These are phyloP conservation scores for Clamator glandarius DNA, from an alignment of 2,797 vertebrate genomes.

Conservation along the genomic window DNA sequence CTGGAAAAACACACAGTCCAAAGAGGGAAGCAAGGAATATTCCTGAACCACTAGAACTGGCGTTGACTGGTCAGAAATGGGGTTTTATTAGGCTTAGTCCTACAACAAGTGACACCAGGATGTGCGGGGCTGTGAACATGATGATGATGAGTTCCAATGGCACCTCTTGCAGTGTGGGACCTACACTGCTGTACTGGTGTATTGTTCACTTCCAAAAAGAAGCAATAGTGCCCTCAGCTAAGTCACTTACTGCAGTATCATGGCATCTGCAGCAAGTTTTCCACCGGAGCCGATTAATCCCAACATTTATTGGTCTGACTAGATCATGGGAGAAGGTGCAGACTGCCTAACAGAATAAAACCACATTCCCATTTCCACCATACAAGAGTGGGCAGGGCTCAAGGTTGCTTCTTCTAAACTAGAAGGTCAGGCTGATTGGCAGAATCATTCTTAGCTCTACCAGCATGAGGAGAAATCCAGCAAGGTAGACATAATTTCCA, in stretches of 20 bases:
- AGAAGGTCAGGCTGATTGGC: not conserved
- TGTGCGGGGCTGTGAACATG: fast-evolving
- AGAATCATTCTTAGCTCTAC: not conserved
- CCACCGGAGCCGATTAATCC: not conserved
- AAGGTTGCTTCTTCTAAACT: not conserved
- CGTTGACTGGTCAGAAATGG: not conserved
- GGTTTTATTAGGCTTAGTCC: not conserved
- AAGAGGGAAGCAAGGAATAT: not conserved
- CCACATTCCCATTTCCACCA: not conserved
- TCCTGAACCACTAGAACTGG: not conserved
- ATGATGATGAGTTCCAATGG: not conserved
- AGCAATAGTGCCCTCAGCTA: not conserved
- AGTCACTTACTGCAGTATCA: not conserved
- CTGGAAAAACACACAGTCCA: not conserved
- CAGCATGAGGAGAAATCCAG: not conserved
- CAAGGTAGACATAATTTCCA: not conserved
- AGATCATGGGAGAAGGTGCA: not conserved
- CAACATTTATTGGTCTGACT: not conserved
- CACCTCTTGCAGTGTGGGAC: not conserved
- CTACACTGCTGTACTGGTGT: fast-evolving
- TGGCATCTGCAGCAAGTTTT: not conserved
- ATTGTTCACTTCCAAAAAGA: not conserved
- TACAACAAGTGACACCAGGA: fast-evolving
- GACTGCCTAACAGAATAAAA: not conserved
- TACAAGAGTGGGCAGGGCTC: not conserved